These are phyloP conservation scores for Osmerus mordax DNA, from an alignment of 2,113 vertebrate genomes.

Conservation along the genomic window DNA sequence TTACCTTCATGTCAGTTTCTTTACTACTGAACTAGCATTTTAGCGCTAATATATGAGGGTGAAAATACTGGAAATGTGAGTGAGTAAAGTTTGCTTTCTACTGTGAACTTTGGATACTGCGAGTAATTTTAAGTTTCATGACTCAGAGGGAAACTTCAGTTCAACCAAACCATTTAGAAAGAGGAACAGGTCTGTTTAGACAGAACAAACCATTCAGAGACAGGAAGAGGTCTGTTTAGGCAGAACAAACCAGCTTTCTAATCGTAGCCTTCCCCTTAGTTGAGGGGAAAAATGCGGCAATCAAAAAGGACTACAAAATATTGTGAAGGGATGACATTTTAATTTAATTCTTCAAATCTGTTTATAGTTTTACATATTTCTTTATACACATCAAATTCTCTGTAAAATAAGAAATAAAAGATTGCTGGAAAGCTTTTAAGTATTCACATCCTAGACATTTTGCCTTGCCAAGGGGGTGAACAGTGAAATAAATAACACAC, in stretches of 20 bases:
- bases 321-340: conserved; percentile 61
- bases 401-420: conserved; percentile 55
- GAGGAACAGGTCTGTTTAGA: not conserved
- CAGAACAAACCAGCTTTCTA: not conserved
- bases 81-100: conserved; percentile 1
- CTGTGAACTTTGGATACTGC: not conserved
- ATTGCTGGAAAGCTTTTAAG: conserved; percentile 51
- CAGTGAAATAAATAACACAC: conserved; percentile 70
- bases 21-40: not conserved
- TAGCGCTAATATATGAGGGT: not conserved
- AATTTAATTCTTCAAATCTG: conserved; percentile 62
- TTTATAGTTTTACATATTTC: conserved; percentile 71
- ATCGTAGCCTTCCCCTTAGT: too few relatives aligned
- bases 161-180: not conserved
- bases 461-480: conserved; percentile 43
- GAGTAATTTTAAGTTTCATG: not conserved
- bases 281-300: not conserved
- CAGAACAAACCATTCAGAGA: not conserved
- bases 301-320: conserved; percentile 9
- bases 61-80: too few relatives aligned
- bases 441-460: conserved; percentile 51
- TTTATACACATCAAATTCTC: conserved; percentile 58
- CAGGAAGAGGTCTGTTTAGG: not conserved
- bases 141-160: not conserved
- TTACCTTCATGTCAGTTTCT: not conserved